phyloP scores from a whole-genome alignment of 2,888 invertebrate genomes.

The Marasmarcha lunaedactyla region DNA sequence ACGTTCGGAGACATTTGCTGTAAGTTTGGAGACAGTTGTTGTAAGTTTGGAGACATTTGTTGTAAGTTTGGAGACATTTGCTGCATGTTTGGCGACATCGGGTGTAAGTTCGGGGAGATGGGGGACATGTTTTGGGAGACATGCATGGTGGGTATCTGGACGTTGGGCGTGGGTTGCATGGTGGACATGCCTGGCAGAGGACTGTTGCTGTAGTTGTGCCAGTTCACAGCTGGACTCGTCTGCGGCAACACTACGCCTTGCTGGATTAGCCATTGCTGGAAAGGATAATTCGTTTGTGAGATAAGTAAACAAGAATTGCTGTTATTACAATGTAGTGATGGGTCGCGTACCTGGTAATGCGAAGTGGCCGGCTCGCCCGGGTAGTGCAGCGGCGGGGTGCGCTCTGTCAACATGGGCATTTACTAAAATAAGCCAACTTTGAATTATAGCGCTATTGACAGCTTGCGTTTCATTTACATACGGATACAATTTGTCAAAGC shows the following conservation, averaged over 20 bases:
- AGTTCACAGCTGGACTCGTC: not conserved
- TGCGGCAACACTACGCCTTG: not conserved
- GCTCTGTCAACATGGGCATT: too few relatives aligned
- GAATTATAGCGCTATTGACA: too few relatives aligned
- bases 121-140: too few relatives aligned
- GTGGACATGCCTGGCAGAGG: not conserved
- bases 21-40: not conserved
- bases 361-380: too few relatives aligned
- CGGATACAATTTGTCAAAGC: too few relatives aligned
- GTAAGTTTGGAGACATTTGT: not conserved
- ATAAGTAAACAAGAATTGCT: too few relatives aligned
- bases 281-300: too few relatives aligned
- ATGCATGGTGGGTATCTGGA: too few relatives aligned
- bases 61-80: constrained; percentile 15
- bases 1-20: constrained; percentile 11
- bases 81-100: constrained; percentile 17
- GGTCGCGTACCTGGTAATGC: too few relatives aligned
- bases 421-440: too few relatives aligned
- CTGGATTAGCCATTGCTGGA: constrained; percentile 1
- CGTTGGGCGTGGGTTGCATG: constrained; percentile 3
- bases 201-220: not conserved
- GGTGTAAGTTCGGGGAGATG: constrained; percentile 9
- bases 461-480: too few relatives aligned
- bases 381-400: constrained; percentile 7
- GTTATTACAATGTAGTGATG: too few relatives aligned